Evolutionary conservation across 2,113 vertebrate genomes (phyloP).

Genomic region (Chroicocephalus ridibundus): DNA sequence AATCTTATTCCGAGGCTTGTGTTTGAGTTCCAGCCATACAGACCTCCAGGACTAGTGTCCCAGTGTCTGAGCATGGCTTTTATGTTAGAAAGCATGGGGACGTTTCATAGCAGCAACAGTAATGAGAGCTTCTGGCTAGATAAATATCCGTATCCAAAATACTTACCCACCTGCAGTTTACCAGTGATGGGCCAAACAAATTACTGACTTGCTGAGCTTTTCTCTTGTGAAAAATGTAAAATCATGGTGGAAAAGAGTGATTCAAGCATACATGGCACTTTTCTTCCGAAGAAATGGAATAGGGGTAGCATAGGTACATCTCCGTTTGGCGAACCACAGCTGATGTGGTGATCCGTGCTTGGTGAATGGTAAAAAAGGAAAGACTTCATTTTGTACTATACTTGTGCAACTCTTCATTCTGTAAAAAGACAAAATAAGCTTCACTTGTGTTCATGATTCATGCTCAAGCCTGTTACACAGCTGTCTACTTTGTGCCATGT

Average conservation of each 20-base stretch:
- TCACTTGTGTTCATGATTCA: background rate
- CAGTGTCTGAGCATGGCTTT: background rate
- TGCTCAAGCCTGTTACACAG: background rate
- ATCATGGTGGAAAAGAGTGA: background rate
- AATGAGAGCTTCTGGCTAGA: background rate
- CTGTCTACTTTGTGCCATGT: background rate
- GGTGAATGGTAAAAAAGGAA: background rate
- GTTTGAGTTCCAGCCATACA: background rate
- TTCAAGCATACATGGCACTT: background rate
- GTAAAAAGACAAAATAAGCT: background rate
- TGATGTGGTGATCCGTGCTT: background rate
- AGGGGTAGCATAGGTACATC: background rate
- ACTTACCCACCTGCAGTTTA: background rate
- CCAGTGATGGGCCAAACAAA: background rate
- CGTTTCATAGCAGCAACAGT: background rate
- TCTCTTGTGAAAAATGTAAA: background rate
- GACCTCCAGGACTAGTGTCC: background rate
- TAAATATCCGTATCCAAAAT: background rate
- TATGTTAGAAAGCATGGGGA: background rate
- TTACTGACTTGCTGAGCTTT: background rate
- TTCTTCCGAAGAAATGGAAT: background rate
- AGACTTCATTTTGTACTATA: background rate
- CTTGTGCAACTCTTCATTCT: background rate
- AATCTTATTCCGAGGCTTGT: background rate
- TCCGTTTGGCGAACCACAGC: fast-evolving